Evolutionary conservation across 2,113 vertebrate species (phyloP).

Genomic region (Nothobranchius furzeri): DNA sequence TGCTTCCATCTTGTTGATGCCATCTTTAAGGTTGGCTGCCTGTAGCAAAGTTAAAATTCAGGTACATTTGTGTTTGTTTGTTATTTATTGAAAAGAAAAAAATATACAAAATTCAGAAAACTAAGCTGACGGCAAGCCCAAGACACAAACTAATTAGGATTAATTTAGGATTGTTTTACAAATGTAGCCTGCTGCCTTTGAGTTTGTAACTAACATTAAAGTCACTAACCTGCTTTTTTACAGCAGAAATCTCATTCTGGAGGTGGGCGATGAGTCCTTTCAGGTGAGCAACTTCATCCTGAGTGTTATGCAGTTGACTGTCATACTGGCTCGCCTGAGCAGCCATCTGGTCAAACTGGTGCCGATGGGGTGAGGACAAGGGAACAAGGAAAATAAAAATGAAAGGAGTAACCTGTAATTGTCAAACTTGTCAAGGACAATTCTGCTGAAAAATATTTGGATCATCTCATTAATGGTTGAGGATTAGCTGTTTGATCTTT

Average conservation of each 20-base stretch:
- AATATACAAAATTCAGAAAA: too few relatives aligned
- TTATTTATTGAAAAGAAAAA: too few relatives aligned
- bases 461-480: neutral
- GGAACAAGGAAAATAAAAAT: neutral
- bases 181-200: neutral
- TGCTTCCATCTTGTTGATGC: slow-evolving; percentile 40
- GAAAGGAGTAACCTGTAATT: neutral
- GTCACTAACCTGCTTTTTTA: slow-evolving; percentile 66
- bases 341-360: slow-evolving; percentile 68
- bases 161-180: neutral
- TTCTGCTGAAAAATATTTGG: neutral
- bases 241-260: slow-evolving; percentile 53
- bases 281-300: slow-evolving; percentile 63
- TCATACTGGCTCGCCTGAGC: slow-evolving; percentile 49
- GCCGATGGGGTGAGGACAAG: slow-evolving; percentile 13
- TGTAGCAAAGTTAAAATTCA: slow-evolving; percentile 40
- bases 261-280: slow-evolving; percentile 55
- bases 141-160: neutral
- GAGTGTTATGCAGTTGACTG: slow-evolving; percentile 47
- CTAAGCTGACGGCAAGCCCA: too few relatives aligned
- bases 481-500: neutral
- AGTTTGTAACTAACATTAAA: slow-evolving; percentile 47
- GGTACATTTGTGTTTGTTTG: neutral
- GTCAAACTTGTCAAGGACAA: neutral
- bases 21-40: slow-evolving; percentile 26